Evolutionary conservation across 2,888 invertebrate species (phyloP).

Genomic region (Lasius fuliginosus): DNA sequence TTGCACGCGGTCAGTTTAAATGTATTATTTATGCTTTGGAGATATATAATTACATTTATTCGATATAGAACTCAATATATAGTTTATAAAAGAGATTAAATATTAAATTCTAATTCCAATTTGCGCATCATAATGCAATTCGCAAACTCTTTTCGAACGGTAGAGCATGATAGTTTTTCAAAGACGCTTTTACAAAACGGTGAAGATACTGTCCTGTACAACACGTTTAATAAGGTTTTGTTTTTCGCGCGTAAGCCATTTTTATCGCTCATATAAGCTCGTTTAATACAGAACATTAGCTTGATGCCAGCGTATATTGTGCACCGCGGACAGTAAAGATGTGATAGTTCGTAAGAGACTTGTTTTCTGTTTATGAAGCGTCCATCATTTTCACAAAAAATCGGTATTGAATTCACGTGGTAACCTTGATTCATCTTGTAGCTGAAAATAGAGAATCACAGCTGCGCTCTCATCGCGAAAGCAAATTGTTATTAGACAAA

Average conservation of each 20-base stretch:
- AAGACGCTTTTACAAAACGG: not conserved
- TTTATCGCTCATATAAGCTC: constrained; percentile 62
- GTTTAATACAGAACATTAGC: constrained; percentile 64
- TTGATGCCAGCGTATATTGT: constrained; percentile 53
- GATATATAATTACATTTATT: not conserved
- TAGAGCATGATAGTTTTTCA: constrained; percentile 5
- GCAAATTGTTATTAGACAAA: constrained; percentile 69
- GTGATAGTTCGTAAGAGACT: constrained; percentile 50
- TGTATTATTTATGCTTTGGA: not conserved
- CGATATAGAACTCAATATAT: not conserved
- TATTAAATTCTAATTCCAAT: not conserved
- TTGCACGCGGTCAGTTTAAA: not conserved
- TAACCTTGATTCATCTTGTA: constrained; percentile 67
- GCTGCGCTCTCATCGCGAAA: constrained; percentile 68
- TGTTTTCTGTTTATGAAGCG: constrained; percentile 62
- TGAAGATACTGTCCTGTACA: not conserved
- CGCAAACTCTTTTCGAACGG: not conserved
- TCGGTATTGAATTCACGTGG: constrained; percentile 59
- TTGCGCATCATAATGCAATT: not conserved
- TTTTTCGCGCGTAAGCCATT: constrained; percentile 52
- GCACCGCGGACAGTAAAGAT: constrained; percentile 20
- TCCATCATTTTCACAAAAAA: constrained; percentile 59
- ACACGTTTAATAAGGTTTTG: constrained; percentile 53
- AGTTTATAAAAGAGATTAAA: not conserved
- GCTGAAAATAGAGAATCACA: constrained; percentile 66